Base-by-base conservation (phyloP, 2,888 invertebrate genomes). In the Tanypteryx hageni region DNA sequence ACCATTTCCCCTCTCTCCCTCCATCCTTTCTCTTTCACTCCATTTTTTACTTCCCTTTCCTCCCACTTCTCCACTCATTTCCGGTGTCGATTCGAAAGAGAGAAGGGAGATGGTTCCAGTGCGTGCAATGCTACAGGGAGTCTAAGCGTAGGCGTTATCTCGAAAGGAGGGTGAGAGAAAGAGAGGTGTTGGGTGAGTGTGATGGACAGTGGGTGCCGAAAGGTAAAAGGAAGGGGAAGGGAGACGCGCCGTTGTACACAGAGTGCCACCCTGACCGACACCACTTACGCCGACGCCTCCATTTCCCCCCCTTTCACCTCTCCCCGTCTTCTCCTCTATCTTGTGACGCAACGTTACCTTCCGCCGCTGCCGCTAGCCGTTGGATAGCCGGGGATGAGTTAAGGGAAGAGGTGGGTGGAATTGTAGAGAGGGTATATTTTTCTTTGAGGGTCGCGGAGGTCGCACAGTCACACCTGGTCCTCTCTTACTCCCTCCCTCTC, bases 121-220 rank as follows among this genome's bases (percentile, higher is more conserved):
- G 76, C 76, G 22, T 76, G 76, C 27, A 76, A 27, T 13, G 76
- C 76, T 27, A 22, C 27, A 27, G 76, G 76, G 76, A 76, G 76
- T 76, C 22, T 16, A 22, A n/a, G 76, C 76, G 76, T 76, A 27
- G 76, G 76, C 76, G 27, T 22, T 27, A 76, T 44, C 76, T 22
- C 76, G 76, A 76, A 76, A 13, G 76, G 76, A 76, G 76, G n/a
- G n/a, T 64, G 64, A 64, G n/a, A n/a, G n/a, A n/a, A n/a, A n/a
- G n/a, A n/a, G n/a, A n/a, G 64, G 18, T 16, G 64, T 22, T 27
- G 27, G 76, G 22, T 14, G 27, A 76, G 76, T 22, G 76, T 76
- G 76, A 76, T 76, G 76, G 76, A 27, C 27, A 76, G n/a, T 76
- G 76, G 76, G 76, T 13, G 76, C 68, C 68, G 22, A 68, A 22